Conservation (phyloP, 2,888 invertebrate species). For the Campaea margaritaria region DNA sequence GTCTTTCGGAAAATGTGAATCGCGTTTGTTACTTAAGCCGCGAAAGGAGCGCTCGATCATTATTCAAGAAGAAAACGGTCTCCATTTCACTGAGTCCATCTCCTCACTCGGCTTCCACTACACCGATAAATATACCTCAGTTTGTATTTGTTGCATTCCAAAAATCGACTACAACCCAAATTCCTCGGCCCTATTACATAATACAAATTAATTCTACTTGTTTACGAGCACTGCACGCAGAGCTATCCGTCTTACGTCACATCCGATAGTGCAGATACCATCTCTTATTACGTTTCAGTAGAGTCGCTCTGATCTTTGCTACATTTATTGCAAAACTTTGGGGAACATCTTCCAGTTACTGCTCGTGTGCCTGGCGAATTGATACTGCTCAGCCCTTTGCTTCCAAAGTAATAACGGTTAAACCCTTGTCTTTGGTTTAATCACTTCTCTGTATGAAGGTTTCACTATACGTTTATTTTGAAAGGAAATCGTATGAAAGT, state of each 20-base stretch:
- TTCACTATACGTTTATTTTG: background rate
- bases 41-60: slow-evolving; percentile 52
- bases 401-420: slow-evolving; percentile 19
- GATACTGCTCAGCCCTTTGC: slow-evolving; percentile 52
- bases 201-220: slow-evolving; percentile 57
- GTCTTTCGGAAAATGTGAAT: slow-evolving; percentile 29
- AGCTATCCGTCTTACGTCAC: slow-evolving; percentile 53
- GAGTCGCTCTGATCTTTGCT: slow-evolving; percentile 48
- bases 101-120: slow-evolving; percentile 46
- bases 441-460: background rate
- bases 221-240: slow-evolving; percentile 51
- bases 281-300: slow-evolving; percentile 45
- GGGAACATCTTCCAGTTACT: slow-evolving; percentile 36
- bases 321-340: slow-evolving; percentile 50
- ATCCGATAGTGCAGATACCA: slow-evolving; percentile 48
- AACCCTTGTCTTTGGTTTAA: background rate
- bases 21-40: slow-evolving; percentile 41
- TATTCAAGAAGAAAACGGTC: slow-evolving; percentile 59
- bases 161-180: slow-evolving; percentile 49
- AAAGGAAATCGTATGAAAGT: background rate
- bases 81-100: slow-evolving; percentile 55
- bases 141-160: slow-evolving; percentile 54
- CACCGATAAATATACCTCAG: slow-evolving; percentile 32
- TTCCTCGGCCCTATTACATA: slow-evolving; percentile 54
- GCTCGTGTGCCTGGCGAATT: slow-evolving; percentile 59